Evolutionary conservation across 2,113 vertebrate species (phyloP).

Genomic region (Bubo bubo): DNA sequence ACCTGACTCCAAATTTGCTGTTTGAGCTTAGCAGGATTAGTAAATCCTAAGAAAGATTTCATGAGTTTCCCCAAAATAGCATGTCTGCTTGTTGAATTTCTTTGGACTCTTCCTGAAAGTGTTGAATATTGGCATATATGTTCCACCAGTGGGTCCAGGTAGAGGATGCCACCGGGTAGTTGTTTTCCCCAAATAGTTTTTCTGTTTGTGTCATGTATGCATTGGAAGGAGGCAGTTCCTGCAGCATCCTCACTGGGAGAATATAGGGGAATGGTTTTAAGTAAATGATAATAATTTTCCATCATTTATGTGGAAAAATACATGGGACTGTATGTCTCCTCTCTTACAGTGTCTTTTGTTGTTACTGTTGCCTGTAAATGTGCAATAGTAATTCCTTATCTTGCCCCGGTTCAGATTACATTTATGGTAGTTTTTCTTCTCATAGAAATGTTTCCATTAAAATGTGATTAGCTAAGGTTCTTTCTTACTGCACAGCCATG

Average conservation of each 20-base stretch:
- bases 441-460: neutral
- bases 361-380: neutral
- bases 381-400: neutral
- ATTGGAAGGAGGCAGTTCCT: neutral
- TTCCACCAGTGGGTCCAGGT: neutral
- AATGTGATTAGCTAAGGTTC: neutral
- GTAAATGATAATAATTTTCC: neutral
- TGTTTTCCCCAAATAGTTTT: neutral
- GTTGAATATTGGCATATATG: accelerated
- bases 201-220: neutral
- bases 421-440: neutral
- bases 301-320: neutral
- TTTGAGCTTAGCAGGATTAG: neutral
- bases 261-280: neutral
- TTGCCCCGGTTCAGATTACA: neutral
- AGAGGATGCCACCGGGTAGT: neutral
- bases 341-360: neutral
- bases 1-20: neutral
- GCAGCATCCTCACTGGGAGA: neutral
- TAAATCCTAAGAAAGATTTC: neutral
- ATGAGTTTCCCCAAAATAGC: neutral
- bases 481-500: neutral
- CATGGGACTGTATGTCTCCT: neutral
- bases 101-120: neutral
- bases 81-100: neutral